Evolutionary conservation across 2,113 vertebrate genomes (phyloP).

Genomic region (Himantopus leucocephalus): DNA sequence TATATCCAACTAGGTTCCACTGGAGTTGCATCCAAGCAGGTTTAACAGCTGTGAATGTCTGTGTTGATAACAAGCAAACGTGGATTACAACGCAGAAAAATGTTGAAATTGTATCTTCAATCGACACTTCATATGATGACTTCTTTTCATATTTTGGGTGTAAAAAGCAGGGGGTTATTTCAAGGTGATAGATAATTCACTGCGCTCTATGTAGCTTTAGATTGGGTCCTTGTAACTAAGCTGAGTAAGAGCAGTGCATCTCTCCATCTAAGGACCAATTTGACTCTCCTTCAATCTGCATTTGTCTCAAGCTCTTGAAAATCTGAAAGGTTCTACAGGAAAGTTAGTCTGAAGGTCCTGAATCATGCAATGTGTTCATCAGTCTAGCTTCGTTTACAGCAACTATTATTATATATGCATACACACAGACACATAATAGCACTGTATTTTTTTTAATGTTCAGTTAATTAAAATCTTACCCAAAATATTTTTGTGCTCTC

Average conservation of each 20-base stretch:
- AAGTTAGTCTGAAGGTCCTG: background rate
- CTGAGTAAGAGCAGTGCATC: background rate
- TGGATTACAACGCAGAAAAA: background rate
- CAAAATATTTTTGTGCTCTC: background rate
- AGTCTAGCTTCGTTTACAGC: background rate
- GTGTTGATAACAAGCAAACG: background rate
- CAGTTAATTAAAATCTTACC: background rate
- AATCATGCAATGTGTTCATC: background rate
- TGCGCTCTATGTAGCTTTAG: background rate
- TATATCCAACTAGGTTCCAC: background rate
- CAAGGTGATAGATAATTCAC: background rate
- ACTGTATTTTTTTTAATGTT: background rate
- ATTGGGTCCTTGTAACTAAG: background rate
- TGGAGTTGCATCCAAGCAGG: background rate
- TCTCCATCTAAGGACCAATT: background rate
- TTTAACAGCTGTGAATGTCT: background rate
- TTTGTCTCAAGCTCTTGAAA: background rate
- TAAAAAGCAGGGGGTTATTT: background rate
- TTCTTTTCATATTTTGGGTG: background rate
- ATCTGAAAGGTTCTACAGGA: background rate
- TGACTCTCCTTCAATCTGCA: background rate
- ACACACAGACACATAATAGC: background rate
- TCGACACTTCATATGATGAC: rapidly evolving
- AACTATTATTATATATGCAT: rapidly evolving
- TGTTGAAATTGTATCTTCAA: background rate